Evolutionary conservation across 2,797 vertebrate genomes (phyloP).

Genomic region (Cyclopterus lumpus): DNA sequence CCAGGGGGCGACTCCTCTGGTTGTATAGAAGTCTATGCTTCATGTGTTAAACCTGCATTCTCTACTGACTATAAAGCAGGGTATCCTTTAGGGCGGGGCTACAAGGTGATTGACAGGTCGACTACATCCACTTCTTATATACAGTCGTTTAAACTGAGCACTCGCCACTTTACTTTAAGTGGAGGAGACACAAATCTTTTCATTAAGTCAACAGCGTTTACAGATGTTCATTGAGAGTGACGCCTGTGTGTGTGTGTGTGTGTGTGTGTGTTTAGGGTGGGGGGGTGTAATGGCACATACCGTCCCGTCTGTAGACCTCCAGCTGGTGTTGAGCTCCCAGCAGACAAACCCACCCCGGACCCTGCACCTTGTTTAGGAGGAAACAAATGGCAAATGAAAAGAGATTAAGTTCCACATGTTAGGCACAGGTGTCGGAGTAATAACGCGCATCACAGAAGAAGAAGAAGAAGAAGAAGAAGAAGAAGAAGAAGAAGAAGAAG

Average conservation of each 20-base stretch:
- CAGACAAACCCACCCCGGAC: constrained; percentile 50
- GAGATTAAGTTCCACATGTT: constrained; percentile 81
- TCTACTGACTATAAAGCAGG: neutral
- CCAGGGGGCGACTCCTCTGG: neutral
- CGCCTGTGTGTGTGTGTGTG: neutral
- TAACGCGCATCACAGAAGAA: constrained; percentile 66
- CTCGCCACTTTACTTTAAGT: neutral
- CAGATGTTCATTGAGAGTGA: neutral
- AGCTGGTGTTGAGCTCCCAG: constrained; percentile 63
- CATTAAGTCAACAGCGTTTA: neutral
- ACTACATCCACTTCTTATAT: neutral
- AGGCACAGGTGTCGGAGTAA: constrained; percentile 77
- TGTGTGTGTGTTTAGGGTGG: neutral
- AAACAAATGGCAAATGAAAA: constrained; percentile 81
- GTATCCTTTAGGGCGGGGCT: neutral
- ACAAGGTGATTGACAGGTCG: neutral
- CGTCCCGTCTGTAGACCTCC: constrained; percentile 65
- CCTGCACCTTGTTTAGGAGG: constrained; percentile 73
- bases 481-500: constrained; percentile 39
- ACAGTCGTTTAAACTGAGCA: neutral
- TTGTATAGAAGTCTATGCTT: no score
- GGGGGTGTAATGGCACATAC: constrained; percentile 8
- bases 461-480: neutral
- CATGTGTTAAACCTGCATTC: no score
- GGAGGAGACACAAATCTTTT: neutral